phyloP scores from a whole-genome alignment of 2,888 invertebrate genomes.

The Trichogramma evanescens region DNA sequence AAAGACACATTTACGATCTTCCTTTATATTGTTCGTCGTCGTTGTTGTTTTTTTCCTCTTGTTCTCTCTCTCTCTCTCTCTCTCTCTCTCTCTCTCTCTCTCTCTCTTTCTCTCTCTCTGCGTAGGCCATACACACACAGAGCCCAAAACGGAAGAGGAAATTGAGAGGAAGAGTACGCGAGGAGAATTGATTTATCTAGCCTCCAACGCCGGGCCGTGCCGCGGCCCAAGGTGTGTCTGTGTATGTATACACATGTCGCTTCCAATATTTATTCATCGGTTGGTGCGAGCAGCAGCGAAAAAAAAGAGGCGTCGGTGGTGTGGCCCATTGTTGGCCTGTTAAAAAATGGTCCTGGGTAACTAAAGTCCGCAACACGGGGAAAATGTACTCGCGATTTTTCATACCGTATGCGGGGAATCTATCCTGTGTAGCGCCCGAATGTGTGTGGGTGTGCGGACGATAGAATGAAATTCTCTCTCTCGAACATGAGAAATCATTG shows the following conservation, averaged over 20 bases:
- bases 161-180: background rate
- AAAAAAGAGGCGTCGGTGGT: conserved; percentile 13
- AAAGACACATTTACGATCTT: background rate
- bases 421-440: too few relatives aligned
- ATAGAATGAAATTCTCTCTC: too few relatives aligned
- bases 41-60: too few relatives aligned
- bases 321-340: conserved; percentile 32
- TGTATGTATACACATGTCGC: too few relatives aligned
- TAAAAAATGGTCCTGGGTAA: conserved; percentile 33
- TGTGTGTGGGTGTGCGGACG: too few relatives aligned
- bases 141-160: background rate
- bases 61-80: background rate
- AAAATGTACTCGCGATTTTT: conserved; percentile 11
- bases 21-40: too few relatives aligned
- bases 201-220: conserved; percentile 22
- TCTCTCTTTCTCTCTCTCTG: background rate
- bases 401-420: too few relatives aligned
- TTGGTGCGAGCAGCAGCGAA: conserved; percentile 12
- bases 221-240: too few relatives aligned
- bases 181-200: conserved; percentile 17
- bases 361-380: conserved; percentile 24
- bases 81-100: background rate
- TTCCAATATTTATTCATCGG: conserved; percentile 38
- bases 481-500: too few relatives aligned
- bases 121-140: background rate